Evolutionary conservation across 2,888 invertebrate species (phyloP).

Genomic region (Dysmachus trigonus): DNA sequence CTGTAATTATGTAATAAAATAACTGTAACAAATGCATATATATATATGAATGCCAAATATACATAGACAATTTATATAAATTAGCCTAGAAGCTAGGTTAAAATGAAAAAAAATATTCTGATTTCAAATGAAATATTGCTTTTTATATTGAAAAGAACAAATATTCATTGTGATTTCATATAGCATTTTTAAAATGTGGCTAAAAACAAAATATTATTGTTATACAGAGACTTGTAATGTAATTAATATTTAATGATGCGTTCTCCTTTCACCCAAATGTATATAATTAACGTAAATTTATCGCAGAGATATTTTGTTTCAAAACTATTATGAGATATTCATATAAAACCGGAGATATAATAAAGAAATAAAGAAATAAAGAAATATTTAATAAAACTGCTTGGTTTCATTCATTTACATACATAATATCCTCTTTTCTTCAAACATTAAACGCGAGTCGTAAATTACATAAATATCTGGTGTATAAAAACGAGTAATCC

Average conservation of each 20-base stretch:
- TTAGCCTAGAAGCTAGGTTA: not conserved
- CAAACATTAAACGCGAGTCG: no score
- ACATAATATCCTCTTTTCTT: no score
- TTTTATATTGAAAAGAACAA: conserved; percentile 26
- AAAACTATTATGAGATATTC: conserved; percentile 1
- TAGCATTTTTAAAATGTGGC: conserved; percentile 46
- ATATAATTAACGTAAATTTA: conserved; percentile 21
- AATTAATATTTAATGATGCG: conserved; percentile 36
- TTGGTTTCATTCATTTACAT: not conserved
- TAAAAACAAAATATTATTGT: conserved; percentile 42
- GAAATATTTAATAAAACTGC: conserved; percentile 21
- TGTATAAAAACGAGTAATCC: no score
- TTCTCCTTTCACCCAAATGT: not conserved
- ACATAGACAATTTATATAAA: conserved; percentile 2
- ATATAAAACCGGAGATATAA: conserved; percentile 6
- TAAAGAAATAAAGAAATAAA: conserved; percentile 37
- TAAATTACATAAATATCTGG: no score
- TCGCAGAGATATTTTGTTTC: conserved; percentile 25
- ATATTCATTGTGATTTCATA: conserved; percentile 43
- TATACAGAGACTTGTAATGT: conserved; percentile 34
- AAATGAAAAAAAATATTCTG: not conserved
- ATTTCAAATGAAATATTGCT: not conserved
- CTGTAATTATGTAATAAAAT: conserved; percentile 39
- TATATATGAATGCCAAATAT: conserved; percentile 32
- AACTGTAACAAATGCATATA: conserved; percentile 17